Conservation (phyloP, 2,888 invertebrate species). For the Nemoura dubitans region DNA sequence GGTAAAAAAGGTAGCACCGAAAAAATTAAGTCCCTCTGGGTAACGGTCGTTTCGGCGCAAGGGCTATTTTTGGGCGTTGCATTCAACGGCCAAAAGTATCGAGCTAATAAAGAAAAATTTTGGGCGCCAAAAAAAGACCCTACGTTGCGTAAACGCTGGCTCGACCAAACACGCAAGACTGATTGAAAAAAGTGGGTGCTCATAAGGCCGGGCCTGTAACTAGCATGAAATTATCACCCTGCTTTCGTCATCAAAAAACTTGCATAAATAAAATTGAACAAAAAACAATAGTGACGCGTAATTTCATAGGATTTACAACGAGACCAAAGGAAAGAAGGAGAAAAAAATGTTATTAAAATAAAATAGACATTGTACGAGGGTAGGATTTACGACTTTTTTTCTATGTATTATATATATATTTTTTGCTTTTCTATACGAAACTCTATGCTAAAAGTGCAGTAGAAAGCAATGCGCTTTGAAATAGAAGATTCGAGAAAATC, state of each 20-base stretch:
- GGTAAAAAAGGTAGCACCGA: conserved; percentile 15
- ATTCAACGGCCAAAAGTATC: conserved; percentile 21
- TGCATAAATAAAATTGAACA: background rate
- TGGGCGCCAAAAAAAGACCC: background rate
- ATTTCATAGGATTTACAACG: background rate
- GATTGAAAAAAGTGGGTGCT: background rate
- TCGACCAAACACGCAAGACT: background rate
- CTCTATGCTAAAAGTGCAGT: background rate
- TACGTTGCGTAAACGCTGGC: background rate
- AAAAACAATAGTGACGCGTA: background rate
- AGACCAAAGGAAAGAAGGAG: background rate
- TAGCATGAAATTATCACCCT: conserved; percentile 27
- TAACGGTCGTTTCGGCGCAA: conserved; percentile 14
- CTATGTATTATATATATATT: background rate
- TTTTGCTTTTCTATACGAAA: too few relatives aligned
- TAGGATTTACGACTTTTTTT: background rate
- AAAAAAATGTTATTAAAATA: background rate
- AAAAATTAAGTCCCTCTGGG: background rate
- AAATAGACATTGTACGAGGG: background rate
- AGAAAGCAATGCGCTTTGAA: background rate
- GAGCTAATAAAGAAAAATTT: conserved; percentile 10
- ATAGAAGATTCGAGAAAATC: background rate
- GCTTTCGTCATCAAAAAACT: background rate
- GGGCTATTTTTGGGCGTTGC: background rate
- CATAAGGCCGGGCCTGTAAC: too few relatives aligned